Base-by-base conservation (phyloP, 2,888 invertebrate genomes). In the Drosophila monieri region DNA sequence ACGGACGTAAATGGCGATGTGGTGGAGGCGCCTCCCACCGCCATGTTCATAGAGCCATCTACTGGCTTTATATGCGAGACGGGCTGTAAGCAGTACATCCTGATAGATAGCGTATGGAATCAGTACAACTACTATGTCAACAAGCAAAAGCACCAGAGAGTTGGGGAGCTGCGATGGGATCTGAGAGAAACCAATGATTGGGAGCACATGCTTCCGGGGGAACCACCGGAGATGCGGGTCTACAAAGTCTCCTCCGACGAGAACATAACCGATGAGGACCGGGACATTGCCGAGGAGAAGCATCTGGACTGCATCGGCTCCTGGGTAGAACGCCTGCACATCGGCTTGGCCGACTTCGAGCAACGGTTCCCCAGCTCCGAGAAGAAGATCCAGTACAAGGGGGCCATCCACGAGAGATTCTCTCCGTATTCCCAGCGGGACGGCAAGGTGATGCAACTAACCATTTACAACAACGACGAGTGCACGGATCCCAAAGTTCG, bases 91-190 rank as follows among this genome's bases (percentile, higher is more conserved):
- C 92, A 94, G 66, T 98, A 97, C 84, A 93, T 95, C 30, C 94
- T 95, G 0, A 93, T 98, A 4, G 97, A 98, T 87, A 95, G 95
- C 75, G 91, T 98, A 53, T 98, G 98, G 94, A 97, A 97, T 85
- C 92, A 97, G 86, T 92, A 93, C 53, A 98, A 98, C 91, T 98
- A 96, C 90, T 97, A 96, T 93, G 95, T 94, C 0, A 95, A 95
- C 81, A 91, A 94, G 80, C 96, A 96, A 90, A 91, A 91, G 5
- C 88, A 85, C 52, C 92, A 93, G 57, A 74, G 88, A 9, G 92
- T 95, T 1, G 90, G 90, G 6, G 89, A 92, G 0, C 86, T 95
- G 4, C 93, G 92, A 70, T 96, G 95, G 92, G 94, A 96, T 75
- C 91, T 96, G 0, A 88, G 89, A 0, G 93, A 95, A 49, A 78